Evolutionary conservation across 1,140 invertebrate species (phyloP).

Genomic region (Drosophila nasuta): DNA sequence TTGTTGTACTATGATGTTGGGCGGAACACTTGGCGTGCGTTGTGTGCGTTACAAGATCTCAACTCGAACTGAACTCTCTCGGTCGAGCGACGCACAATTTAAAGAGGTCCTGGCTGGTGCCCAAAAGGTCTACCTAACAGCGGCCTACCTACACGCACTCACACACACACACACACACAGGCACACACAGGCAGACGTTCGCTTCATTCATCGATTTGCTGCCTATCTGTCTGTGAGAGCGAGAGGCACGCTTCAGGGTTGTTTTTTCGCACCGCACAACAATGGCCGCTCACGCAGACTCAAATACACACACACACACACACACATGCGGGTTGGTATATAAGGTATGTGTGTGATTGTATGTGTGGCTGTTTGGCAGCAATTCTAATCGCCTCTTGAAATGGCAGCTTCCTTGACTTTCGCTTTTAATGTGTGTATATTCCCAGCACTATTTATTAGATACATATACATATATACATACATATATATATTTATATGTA

Average conservation of each 20-base stretch:
- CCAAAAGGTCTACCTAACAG: constrained; percentile 63
- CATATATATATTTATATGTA: constrained; percentile 30
- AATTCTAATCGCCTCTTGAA: constrained; percentile 60
- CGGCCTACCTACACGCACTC: constrained; percentile 59
- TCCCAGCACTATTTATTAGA: constrained; percentile 44
- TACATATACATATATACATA: constrained; percentile 22
- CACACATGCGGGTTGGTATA: constrained; percentile 45
- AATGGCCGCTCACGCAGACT: constrained; percentile 75
- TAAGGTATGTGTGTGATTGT: constrained; percentile 48
- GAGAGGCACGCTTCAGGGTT: constrained; percentile 68
- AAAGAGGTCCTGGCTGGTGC: constrained; percentile 50
- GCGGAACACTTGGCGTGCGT: constrained; percentile 46
- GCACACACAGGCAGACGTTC: constrained; percentile 14
- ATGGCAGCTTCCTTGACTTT: constrained; percentile 71
- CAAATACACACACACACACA: constrained; percentile 40
- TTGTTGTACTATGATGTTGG: constrained; percentile 14
- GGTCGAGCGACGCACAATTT: constrained; percentile 61
- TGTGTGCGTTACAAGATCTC: constrained; percentile 76
- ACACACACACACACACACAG: constrained; percentile 26
- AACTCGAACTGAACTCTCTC: constrained; percentile 80
- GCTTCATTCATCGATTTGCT: constrained; percentile 82
- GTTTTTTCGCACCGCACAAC: constrained; percentile 63
- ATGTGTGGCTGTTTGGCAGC: constrained; percentile 37
- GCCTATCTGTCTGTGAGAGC: constrained; percentile 69
- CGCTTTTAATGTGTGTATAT: constrained; percentile 64